Evolutionary conservation across 1,140 invertebrate genomes (phyloP).

Genomic region (Zaprionus capensis): DNA sequence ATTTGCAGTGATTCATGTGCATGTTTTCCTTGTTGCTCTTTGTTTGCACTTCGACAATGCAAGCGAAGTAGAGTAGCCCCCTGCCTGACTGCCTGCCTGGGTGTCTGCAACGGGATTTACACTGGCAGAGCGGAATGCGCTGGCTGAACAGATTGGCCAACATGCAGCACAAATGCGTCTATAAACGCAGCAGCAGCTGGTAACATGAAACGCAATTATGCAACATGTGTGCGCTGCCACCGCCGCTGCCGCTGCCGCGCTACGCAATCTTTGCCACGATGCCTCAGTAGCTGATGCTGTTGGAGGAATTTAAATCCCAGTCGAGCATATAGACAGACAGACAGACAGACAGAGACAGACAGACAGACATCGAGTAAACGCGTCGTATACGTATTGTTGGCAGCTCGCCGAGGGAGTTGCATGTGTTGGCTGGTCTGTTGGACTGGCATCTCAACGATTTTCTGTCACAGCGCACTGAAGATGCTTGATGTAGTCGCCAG

Average conservation of each 20-base stretch:
- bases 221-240: conserved; percentile 59
- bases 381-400: conserved; percentile 63
- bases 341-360: neutral
- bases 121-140: conserved; percentile 30
- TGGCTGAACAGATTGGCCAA: conserved; percentile 66
- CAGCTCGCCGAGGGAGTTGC: conserved; percentile 35
- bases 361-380: conserved; percentile 27
- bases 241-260: conserved; percentile 1
- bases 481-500: conserved; percentile 27
- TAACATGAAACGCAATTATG: conserved; percentile 78
- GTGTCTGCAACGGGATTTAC: conserved; percentile 4
- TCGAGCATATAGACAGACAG: conserved; percentile 3
- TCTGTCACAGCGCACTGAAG: conserved; percentile 30
- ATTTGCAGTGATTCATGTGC: conserved; percentile 34
- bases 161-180: conserved; percentile 59
- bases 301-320: conserved; percentile 16
- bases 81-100: neutral
- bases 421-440: neutral
- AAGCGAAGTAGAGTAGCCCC: neutral
- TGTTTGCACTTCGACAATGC: conserved; percentile 15
- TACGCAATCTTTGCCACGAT: conserved; percentile 40
- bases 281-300: neutral
- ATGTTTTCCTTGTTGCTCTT: conserved; percentile 30
- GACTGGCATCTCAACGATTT: conserved; percentile 37
- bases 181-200: conserved; percentile 52